Percentiles rank a stretch among this genome's conserved stretches.
These are phyloP conservation scores for Clarias gariepinus DNA, from an alignment of 2,113 vertebrate genomes.

Conservation along the genomic window DNA sequence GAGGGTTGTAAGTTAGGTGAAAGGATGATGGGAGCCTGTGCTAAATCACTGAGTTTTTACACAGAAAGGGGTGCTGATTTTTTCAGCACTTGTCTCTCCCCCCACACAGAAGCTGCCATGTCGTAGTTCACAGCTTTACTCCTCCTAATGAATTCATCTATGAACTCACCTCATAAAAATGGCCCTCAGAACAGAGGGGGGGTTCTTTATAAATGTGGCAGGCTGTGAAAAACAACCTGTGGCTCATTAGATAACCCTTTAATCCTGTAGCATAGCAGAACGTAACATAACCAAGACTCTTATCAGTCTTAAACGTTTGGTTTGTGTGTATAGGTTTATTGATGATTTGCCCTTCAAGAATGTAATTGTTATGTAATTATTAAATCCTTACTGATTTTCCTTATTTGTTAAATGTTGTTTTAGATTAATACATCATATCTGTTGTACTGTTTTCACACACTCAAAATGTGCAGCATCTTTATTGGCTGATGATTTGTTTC, in stretches of 20 bases:
- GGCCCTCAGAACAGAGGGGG: slow-evolving; percentile 11
- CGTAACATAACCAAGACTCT: background rate
- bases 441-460: background rate
- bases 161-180: slow-evolving; percentile 62
- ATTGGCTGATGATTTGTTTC: background rate
- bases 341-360: background rate
- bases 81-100: slow-evolving; percentile 46
- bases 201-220: background rate
- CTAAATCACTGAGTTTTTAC: slow-evolving; percentile 54
- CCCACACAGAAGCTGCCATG: slow-evolving; percentile 32
- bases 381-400: background rate
- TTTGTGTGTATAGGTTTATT: background rate
- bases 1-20: slow-evolving; percentile 25
- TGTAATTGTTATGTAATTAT: background rate
- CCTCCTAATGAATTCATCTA: slow-evolving; percentile 54
- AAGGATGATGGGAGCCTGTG: slow-evolving; percentile 42
- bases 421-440: background rate
- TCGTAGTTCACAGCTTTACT: slow-evolving; percentile 44
- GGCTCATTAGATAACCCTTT: slow-evolving; percentile 29
- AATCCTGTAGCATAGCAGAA: slow-evolving; percentile 30
- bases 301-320: slow-evolving; percentile 19
- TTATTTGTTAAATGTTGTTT: background rate
- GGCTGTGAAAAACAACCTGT: slow-evolving; percentile 41
- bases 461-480: background rate
- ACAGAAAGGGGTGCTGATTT: slow-evolving; percentile 34